Conservation (phyloP, 2,888 invertebrate genomes). For the Cinara cedri region DNA sequence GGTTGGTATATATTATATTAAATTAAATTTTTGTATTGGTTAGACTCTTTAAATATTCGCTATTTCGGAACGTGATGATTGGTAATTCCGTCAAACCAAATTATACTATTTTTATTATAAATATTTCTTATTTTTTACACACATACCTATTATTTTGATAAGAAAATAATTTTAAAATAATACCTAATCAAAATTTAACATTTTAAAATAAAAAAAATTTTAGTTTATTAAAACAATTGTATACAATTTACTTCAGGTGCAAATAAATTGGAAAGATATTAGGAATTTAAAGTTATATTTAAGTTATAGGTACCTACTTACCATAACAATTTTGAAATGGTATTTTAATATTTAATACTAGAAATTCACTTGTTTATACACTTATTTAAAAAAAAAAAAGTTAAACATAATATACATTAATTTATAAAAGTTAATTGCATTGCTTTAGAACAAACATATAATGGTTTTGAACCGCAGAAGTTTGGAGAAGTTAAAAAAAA, state of each 20-base stretch:
- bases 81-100: slow-evolving; percentile 30
- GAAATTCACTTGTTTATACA: neutral
- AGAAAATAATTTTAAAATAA: neutral
- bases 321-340: neutral
- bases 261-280: too few relatives aligned
- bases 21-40: neutral
- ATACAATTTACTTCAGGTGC: too few relatives aligned
- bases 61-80: slow-evolving; percentile 4
- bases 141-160: neutral
- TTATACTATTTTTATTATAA: neutral
- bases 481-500: slow-evolving; percentile 50
- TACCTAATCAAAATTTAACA: neutral
- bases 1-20: neutral
- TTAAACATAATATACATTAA: too few relatives aligned
- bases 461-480: slow-evolving; percentile 50
- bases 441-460: neutral
- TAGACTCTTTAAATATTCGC: neutral
- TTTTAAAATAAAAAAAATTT: too few relatives aligned
- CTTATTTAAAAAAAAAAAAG: too few relatives aligned
- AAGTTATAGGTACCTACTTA: too few relatives aligned
- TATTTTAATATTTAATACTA: neutral
- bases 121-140: neutral
- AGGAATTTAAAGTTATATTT: too few relatives aligned
- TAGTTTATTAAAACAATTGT: too few relatives aligned
- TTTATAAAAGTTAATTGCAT: neutral